Percentiles rank a stretch among this genome's conserved stretches.
phyloP scores from a whole-genome alignment of 2,113 vertebrate genomes.

The Rhagologus leucostigma region DNA sequence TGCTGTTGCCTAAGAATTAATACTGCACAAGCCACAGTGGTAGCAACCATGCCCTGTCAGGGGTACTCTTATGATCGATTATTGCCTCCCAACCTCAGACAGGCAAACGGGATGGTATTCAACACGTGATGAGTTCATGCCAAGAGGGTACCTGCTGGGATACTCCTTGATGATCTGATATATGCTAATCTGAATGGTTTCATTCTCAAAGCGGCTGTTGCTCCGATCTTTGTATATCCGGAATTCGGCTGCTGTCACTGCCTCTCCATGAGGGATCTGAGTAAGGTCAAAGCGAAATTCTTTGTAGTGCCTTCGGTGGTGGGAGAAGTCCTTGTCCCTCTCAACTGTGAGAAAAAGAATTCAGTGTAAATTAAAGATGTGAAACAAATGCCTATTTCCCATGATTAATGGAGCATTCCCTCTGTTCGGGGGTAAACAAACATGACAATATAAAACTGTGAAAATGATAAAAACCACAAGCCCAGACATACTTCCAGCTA shows the following conservation, averaged over 20 bases:
- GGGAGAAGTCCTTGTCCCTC: slow-evolving; percentile 97
- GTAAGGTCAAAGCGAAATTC: slow-evolving; percentile 98
- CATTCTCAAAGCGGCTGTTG: slow-evolving; percentile 87
- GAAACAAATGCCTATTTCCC: slow-evolving; percentile 15
- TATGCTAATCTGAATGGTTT: slow-evolving; percentile 91
- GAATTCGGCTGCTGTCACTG: slow-evolving; percentile 95
- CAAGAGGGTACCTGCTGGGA: slow-evolving; percentile 81
- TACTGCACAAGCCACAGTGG: not conserved
- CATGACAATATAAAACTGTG: slow-evolving; percentile 50
- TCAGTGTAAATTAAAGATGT: slow-evolving; percentile 4
- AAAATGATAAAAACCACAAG: slow-evolving; percentile 70
- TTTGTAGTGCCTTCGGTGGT: slow-evolving; percentile 94
- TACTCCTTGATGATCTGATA: slow-evolving; percentile 97
- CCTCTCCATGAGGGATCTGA: slow-evolving; percentile 93
- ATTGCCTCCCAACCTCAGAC: not conserved
- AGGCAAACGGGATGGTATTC: not conserved
- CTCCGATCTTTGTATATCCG: slow-evolving; percentile 96
- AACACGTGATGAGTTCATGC: not conserved
- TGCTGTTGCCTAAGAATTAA: not conserved
- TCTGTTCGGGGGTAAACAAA: slow-evolving; percentile 63
- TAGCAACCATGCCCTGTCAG: not conserved
- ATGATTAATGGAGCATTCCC: slow-evolving; percentile 46
- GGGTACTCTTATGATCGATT: fast-evolving
- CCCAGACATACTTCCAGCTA: slow-evolving; percentile 60
- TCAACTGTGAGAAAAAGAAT: slow-evolving; percentile 81